A percentile compares a stretch with the other conserved stretches of the same genome.
phyloP scores from a whole-genome alignment of 1,140 invertebrate species.

The Matsumurasca onukii region DNA sequence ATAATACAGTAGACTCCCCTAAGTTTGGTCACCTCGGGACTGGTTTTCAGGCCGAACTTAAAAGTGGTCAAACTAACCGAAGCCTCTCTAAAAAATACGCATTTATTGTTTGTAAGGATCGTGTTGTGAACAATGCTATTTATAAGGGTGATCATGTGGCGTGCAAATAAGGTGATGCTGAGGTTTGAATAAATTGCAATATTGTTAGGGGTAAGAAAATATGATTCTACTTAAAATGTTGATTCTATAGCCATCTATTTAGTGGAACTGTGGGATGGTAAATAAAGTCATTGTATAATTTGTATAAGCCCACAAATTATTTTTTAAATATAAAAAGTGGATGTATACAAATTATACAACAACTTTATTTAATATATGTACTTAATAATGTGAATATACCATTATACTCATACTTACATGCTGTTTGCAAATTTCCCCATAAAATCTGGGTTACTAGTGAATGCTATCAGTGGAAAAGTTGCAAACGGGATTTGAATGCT shows the following conservation, averaged over 20 bases:
- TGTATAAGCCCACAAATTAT: constrained; percentile 7
- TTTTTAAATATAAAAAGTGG: constrained; percentile 11
- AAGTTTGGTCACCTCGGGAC: constrained; percentile 31
- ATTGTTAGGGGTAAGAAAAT: no score
- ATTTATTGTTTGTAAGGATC: not conserved
- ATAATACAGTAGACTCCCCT: constrained; percentile 36
- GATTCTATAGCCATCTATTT: not conserved
- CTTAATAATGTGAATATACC: constrained; percentile 20
- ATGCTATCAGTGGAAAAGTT: constrained; percentile 83
- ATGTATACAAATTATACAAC: constrained; percentile 29
- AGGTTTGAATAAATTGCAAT: no score
- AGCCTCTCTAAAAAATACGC: not conserved
- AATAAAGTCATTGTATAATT: not conserved
- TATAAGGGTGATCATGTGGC: no score
- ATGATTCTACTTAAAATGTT: not conserved
- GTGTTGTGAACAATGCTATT: not conserved
- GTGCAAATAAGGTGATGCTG: no score
- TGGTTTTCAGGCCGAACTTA: constrained; percentile 27
- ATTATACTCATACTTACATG: constrained; percentile 53
- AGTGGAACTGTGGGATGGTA: not conserved
- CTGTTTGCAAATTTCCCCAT: constrained; percentile 86
- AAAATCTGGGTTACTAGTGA: constrained; percentile 74
- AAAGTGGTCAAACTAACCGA: not conserved
- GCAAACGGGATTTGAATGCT: constrained; percentile 82
- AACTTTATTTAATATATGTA: constrained; percentile 17